Evolutionary conservation across 2,888 invertebrate species (phyloP).

Genomic region (Mythimna impura): DNA sequence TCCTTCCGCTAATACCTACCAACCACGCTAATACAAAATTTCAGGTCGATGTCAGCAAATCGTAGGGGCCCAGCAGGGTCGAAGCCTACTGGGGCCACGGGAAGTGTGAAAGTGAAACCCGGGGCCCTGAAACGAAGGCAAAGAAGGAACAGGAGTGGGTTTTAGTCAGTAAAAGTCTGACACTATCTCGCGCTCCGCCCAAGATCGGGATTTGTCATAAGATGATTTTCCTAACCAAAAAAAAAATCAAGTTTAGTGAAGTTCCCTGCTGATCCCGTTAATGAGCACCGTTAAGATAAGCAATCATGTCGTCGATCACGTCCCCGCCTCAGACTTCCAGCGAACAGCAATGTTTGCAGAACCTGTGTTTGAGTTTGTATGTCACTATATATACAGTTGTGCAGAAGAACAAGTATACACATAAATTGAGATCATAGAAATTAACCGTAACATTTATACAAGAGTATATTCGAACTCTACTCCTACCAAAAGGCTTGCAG

Average conservation of each 20-base stretch:
- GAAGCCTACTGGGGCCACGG: too few relatives aligned
- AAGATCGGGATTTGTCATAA: too few relatives aligned
- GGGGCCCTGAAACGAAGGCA: too few relatives aligned
- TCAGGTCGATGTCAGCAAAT: too few relatives aligned
- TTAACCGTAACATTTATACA: neutral
- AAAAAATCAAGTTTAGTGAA: neutral
- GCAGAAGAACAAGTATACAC: slow-evolving; percentile 7
- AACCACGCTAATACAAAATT: neutral
- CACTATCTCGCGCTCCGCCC: too few relatives aligned
- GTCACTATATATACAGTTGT: neutral
- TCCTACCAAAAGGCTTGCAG: too few relatives aligned
- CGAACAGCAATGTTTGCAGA: slow-evolving; percentile 36
- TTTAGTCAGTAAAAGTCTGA: too few relatives aligned
- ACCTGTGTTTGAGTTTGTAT: slow-evolving; percentile 40
- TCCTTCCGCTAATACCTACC: neutral
- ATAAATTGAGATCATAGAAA: neutral
- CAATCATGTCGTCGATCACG: slow-evolving; percentile 49
- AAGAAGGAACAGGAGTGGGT: too few relatives aligned
- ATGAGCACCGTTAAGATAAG: slow-evolving; percentile 45
- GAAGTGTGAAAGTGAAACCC: too few relatives aligned
- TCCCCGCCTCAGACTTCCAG: slow-evolving; percentile 17
- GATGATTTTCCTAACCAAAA: too few relatives aligned
- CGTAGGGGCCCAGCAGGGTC: too few relatives aligned
- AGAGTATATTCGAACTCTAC: neutral
- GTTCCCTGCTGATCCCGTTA: slow-evolving; percentile 31